Conservation (phyloP, 2,888 invertebrate species). For the Xestia xanthographa region DNA sequence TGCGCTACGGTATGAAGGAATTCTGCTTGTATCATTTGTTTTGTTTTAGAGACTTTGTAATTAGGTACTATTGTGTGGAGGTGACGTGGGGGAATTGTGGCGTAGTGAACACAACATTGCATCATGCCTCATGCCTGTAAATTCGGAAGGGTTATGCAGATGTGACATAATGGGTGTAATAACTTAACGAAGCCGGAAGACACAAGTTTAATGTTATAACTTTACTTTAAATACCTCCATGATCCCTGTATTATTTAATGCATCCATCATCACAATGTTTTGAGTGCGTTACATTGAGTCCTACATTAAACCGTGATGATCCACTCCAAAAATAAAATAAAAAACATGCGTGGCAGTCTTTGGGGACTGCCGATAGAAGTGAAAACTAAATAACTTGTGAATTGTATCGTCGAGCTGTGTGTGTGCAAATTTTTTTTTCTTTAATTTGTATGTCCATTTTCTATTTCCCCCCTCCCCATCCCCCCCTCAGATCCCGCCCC, state of each 20-base stretch:
- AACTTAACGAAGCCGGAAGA: background rate
- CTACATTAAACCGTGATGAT: background rate
- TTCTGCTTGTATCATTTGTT: constrained; percentile 27
- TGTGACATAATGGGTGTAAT: background rate
- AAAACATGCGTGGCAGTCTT: too few species aligned
- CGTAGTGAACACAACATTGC: background rate
- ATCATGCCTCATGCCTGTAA: background rate
- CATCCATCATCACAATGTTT: background rate
- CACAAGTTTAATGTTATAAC: background rate
- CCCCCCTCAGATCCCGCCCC: too few species aligned
- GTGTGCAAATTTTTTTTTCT: too few species aligned
- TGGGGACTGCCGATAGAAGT: too few species aligned
- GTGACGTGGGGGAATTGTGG: background rate
- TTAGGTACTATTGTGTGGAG: constrained; percentile 13
- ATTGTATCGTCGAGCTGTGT: too few species aligned
- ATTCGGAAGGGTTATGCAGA: background rate
- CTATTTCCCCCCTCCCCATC: too few species aligned
- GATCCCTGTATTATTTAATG: background rate
- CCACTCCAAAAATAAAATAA: background rate
- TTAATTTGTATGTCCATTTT: too few species aligned
- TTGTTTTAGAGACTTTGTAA: constrained; percentile 37
- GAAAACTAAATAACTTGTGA: too few species aligned
- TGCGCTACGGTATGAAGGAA: constrained; percentile 32
- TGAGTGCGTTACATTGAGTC: background rate
- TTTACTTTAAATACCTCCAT: background rate